Evolutionary conservation across 2,888 invertebrate genomes (phyloP), one percentile per base, ranked within the genome.

Genomic region (Chelonus formosanus): DNA sequence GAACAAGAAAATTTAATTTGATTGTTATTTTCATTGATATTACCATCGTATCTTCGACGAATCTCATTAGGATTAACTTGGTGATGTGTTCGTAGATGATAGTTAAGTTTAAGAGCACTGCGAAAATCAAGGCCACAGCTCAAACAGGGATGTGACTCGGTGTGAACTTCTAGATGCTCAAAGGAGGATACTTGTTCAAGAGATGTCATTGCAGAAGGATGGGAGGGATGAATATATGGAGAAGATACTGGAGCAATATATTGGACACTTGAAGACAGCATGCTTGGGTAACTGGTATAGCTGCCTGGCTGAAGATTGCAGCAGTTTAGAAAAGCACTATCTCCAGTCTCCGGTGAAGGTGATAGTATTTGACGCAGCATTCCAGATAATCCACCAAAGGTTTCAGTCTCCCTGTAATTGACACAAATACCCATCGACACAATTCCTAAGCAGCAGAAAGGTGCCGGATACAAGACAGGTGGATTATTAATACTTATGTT

Each of bases 311-410:
- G 78, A 6, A 79, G 69, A 67, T 76, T 78, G 71, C 74, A 79
- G 69, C 73, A 75, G 67, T 72, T 70, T 10, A 71, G 58, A 50
- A 73, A 72, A 52, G 68, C 68, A 63, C 73, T 73, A 40, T 81
- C 82, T 20, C 75, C 78, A 66, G 75, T 78, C 73, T 82, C 82
- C 63, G 83, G 80, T 60, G 82, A 80, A 31, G 84, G 84, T 62
- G 84, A 84, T 31, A 84, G 77, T 67, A 84, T 84, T 69, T 84
- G 84, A 60, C 84, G 82, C 70, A 84, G 79, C 84, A 84, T 84
- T 70, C 84, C 84, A 40, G 84, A 84, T 63, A 84, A 79, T 74
- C 83, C 84, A 62, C 84, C 84, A 66, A 84, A 83, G 60, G 79
- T 80, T 69, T 83, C 84, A 68, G 76, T 76, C 67, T 83, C 83